These are phyloP conservation scores for Scarus forsteni DNA, from an alignment of 2,797 vertebrate species.

Conservation along the genomic window DNA sequence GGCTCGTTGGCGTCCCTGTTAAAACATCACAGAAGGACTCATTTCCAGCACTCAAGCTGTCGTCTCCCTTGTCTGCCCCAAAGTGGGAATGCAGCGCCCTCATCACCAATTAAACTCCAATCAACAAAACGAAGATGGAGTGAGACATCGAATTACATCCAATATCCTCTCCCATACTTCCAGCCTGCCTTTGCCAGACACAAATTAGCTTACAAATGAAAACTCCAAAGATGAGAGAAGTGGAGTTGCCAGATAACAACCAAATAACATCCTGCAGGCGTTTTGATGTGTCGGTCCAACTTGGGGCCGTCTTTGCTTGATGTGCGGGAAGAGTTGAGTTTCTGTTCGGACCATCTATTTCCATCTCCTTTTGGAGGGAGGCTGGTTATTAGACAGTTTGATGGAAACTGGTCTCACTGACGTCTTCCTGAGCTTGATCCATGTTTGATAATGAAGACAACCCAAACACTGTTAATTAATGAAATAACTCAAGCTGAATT, in stretches of 20 bases:
- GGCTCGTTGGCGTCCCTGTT: conserved; percentile 6
- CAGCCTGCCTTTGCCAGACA: conserved; percentile 66
- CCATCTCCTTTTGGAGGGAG: conserved; percentile 38
- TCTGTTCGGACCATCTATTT: conserved; percentile 52
- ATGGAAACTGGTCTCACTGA: conserved; percentile 52
- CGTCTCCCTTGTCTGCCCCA: conserved; percentile 48
- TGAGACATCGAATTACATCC: conserved; percentile 80
- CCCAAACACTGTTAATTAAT: conserved; percentile 76
- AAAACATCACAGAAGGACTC: conserved; percentile 27
- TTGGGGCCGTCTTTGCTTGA: conserved; percentile 65
- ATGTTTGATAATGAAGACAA: conserved; percentile 76
- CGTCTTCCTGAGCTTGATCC: conserved; percentile 55
- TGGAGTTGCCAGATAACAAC: conserved; percentile 72
- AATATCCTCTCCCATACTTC: conserved; percentile 79
- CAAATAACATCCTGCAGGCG: conserved; percentile 72
- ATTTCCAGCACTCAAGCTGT: conserved; percentile 40
- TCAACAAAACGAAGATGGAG: conserved; percentile 77
- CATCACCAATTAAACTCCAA: conserved; percentile 83
- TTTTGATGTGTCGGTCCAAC: conserved; percentile 71
- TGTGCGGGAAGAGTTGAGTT: conserved; percentile 43
- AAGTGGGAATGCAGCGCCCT: conserved; percentile 59
- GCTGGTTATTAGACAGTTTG: conserved; percentile 48
- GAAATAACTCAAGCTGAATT: conserved; percentile 78
- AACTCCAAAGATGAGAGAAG: conserved; percentile 68
- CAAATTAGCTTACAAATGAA: conserved; percentile 84